Conservation (phyloP, 2,113 vertebrate species). For the Stigmatopora nigra region DNA sequence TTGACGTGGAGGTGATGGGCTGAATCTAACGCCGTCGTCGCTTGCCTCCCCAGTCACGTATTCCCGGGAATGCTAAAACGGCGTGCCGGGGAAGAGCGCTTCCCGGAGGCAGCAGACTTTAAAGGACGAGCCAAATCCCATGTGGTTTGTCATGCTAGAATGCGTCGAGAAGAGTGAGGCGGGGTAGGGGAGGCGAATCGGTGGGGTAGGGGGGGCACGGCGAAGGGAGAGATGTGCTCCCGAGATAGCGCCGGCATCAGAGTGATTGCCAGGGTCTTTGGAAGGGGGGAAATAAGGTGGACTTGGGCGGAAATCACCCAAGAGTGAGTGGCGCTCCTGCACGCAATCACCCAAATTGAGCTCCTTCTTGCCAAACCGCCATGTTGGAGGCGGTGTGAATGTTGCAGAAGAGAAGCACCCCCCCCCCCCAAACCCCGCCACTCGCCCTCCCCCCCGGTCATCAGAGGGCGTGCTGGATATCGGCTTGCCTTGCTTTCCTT, state of each 20-base stretch:
- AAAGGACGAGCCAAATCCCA: constrained; percentile 71
- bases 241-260: constrained; percentile 60
- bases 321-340: constrained; percentile 55
- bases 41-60: constrained; percentile 69
- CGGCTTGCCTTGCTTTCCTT: constrained; percentile 36
- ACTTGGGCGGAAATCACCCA: constrained; percentile 59
- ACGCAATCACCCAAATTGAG: constrained; percentile 63
- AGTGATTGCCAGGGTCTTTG: constrained; percentile 54
- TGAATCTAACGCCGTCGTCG: constrained; percentile 45
- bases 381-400: constrained; percentile 22
- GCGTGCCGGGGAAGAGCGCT: constrained; percentile 60
- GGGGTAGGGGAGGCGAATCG: constrained; percentile 12
- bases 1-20: constrained; percentile 12
- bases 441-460: constrained; percentile 40
- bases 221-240: constrained; percentile 48
- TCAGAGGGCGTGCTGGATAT: constrained; percentile 38
- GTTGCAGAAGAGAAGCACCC: constrained; percentile 34
- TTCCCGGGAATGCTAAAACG: constrained; percentile 69
- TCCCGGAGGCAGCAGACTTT: constrained; percentile 71
- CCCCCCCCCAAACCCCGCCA: background rate
- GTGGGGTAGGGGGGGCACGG: constrained; percentile 4
- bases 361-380: constrained; percentile 36
- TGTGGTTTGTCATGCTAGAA: constrained; percentile 73
- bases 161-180: constrained; percentile 30
- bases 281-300: constrained; percentile 16